Evolutionary conservation across 1,140 invertebrate species (phyloP).

Genomic region (Meloidogyne floridensis): DNA sequence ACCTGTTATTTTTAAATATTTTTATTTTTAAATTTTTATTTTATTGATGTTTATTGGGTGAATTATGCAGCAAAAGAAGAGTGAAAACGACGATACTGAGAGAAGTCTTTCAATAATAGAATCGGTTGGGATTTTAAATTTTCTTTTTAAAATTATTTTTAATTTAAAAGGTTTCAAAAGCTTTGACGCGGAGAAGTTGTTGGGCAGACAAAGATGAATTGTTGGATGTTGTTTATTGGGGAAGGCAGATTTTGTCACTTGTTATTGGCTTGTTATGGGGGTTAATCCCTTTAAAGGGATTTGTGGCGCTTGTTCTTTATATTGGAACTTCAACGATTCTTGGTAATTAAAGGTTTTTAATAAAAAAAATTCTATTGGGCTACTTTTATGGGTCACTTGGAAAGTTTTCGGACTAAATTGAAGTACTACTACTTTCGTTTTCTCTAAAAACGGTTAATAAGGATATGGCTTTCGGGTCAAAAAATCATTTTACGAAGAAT

Average conservation of each 20-base stretch:
- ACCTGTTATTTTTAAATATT: neutral
- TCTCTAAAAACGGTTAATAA: no score
- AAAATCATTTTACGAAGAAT: no score
- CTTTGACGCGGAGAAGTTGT: slow-evolving; percentile 38
- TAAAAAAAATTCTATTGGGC: no score
- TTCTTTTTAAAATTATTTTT: slow-evolving; percentile 25
- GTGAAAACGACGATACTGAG: neutral
- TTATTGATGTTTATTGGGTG: neutral
- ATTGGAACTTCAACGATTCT: slow-evolving; percentile 51
- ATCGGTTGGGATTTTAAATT: neutral
- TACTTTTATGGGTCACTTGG: no score
- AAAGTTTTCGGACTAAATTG: no score
- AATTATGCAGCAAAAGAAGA: slow-evolving; percentile 1
- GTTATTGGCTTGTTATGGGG: slow-evolving; percentile 58
- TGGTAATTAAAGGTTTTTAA: neutral
- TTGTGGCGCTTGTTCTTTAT: slow-evolving; percentile 57
- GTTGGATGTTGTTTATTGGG: slow-evolving; percentile 62
- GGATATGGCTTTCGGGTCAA: no score
- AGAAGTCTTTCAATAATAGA: neutral
- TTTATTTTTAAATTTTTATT: neutral
- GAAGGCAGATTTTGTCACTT: slow-evolving; percentile 55
- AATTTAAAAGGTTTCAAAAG: slow-evolving; percentile 47
- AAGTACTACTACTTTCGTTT: no score
- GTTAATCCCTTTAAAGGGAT: slow-evolving; percentile 53
- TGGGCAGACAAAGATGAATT: slow-evolving; percentile 64